phyloP scores from a whole-genome alignment of 2,888 invertebrate genomes.

The Plemyria rubiginata region DNA sequence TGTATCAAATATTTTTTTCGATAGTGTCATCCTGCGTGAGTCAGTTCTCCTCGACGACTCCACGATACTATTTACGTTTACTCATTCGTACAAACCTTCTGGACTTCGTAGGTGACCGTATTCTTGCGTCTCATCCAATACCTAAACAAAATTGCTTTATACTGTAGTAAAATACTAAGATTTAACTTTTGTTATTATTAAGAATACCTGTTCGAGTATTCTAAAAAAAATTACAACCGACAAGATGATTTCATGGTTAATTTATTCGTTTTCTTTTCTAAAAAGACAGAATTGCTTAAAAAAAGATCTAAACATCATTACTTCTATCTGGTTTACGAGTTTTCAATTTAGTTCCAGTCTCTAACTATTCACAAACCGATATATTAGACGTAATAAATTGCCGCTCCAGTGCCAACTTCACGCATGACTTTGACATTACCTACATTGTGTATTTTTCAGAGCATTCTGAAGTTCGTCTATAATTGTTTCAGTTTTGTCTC shows the following conservation, averaged over 20 bases:
- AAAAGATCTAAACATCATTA: constrained; percentile 4
- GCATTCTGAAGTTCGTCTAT: constrained; percentile 48
- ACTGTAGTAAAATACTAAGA: no score
- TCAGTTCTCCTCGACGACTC: constrained; percentile 21
- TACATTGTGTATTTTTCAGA: constrained; percentile 33
- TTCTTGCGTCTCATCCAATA: not conserved
- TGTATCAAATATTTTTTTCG: constrained; percentile 23
- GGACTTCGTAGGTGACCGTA: constrained; percentile 15
- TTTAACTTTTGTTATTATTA: no score
- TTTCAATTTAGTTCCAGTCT: constrained; percentile 11
- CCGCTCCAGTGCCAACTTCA: constrained; percentile 32
- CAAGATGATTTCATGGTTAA: not conserved
- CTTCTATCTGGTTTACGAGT: constrained; percentile 6
- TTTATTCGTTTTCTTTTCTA: not conserved
- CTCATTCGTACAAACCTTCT: constrained; percentile 33
- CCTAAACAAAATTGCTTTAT: not conserved
- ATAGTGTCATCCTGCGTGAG: constrained; percentile 34
- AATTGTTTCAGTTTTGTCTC: constrained; percentile 47
- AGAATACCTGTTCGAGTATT: no score
- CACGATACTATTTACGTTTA: constrained; percentile 34
- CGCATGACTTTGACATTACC: constrained; percentile 35
- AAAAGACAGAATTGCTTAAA: not conserved
- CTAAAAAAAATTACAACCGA: not conserved
- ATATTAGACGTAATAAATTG: constrained; percentile 28
- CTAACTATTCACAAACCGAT: constrained; percentile 17